Evolutionary conservation across 2,888 invertebrate genomes (phyloP), one percentile per base, ranked within the genome.

Genomic region (Cantharis rustica): DNA sequence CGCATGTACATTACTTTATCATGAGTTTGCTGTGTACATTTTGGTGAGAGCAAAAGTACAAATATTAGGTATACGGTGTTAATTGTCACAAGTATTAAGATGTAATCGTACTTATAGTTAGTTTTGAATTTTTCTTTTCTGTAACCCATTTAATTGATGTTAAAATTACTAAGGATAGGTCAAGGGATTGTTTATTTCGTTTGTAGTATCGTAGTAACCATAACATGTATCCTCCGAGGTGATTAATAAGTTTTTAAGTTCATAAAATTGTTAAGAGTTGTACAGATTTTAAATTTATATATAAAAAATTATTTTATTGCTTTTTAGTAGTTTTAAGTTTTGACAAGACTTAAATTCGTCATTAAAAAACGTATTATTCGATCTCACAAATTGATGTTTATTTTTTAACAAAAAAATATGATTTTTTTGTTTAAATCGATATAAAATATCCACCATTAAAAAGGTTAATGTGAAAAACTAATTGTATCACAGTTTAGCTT

Each of bases 21-120:
- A 47, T n/a, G 47, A 47, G n/a, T 47, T 47, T 47, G 13, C 4
- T 23, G 15, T 69, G 75, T 75, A 82, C 81, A 84, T 87, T 87
- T 87, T 87, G 87, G 87, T 86, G 86, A 87, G 86, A 86, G 86
- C 86, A 87, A 86, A 87, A 86, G 87, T 87, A 87, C 87, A 87
- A 87, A 87, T 82, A 83, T 76, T 76, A 68, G 83, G 82, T 75
- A 78, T 74, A 74, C 61, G 27, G 64, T 69, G 73, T 73, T 71
- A 71, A 68, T n/a, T 68, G 62, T 69, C 17, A 63, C 63, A 69
- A 75, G 75, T 75, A 75, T 75, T 75, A 75, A 66, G 26, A 17
- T 66, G 64, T 20, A 66, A 20, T 66, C 16, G 64, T 66, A 66
- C 20, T 66, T 20, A 66, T 47, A 20, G 70, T 27, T 47, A 70